A percentile compares a stretch with the other conserved stretches of the same genome.
Evolutionary conservation across 2,113 vertebrate genomes (phyloP).

Genomic region (Brevimyrus niger): DNA sequence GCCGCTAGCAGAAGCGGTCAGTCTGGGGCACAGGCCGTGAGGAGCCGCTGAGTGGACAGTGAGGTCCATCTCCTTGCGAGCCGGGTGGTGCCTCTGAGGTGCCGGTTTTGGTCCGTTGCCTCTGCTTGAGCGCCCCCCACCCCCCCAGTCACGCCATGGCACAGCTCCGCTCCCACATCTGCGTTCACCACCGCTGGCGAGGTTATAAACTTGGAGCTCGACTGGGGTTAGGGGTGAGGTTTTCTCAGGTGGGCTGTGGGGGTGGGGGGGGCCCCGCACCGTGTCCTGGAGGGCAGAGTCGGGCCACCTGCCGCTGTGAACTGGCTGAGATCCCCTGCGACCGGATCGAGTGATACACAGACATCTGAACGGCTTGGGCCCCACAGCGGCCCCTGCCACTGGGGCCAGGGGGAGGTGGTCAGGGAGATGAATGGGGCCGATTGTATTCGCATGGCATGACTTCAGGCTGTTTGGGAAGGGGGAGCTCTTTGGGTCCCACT

Average conservation of each 20-base stretch:
- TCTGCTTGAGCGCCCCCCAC: neutral
- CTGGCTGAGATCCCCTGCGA: neutral
- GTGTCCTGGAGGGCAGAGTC: neutral
- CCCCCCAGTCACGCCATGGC: neutral
- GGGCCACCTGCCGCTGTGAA: neutral
- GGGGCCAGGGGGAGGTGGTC: neutral
- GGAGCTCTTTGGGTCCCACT: neutral
- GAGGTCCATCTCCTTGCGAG: neutral
- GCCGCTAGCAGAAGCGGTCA: neutral
- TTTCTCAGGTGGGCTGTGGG: conserved; percentile 1
- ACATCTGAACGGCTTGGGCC: neutral
- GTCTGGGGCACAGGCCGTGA: neutral
- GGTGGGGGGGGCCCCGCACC: neutral
- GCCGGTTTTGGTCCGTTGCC: neutral
- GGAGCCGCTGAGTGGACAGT: neutral
- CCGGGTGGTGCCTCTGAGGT: neutral
- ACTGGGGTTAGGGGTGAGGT: conserved; percentile 26
- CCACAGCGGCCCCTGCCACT: neutral
- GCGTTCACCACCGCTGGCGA: conserved; percentile 22
- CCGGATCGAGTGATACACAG: neutral
- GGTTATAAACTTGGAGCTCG: conserved; percentile 19
- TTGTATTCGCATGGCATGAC: conserved; percentile 11
- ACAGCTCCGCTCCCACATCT: conserved; percentile 3
- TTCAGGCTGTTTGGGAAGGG: conserved; percentile 9
- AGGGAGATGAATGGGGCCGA: conserved; percentile 9